Conservation (phyloP, 2,888 invertebrate species). For the Chrysina gloriosa region DNA sequence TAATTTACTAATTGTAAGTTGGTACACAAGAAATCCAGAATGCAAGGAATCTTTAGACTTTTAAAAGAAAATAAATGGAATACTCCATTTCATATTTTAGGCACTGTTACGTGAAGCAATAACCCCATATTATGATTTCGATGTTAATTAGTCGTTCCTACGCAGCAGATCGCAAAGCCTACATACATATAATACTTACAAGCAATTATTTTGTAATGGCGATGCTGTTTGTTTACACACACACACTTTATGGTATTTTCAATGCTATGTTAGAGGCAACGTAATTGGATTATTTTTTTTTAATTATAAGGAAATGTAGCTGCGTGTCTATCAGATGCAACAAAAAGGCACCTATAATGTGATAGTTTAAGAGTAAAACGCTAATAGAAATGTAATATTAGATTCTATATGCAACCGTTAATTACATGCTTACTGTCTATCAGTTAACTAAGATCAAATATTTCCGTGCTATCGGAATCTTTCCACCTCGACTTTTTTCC, state of each 20-base stretch:
- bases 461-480: too few species aligned
- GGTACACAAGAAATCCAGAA: too few species aligned
- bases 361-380: slow-evolving; percentile 10
- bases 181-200: slow-evolving; percentile 3
- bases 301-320: slow-evolving; percentile 9
- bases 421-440: background rate
- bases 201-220: slow-evolving; percentile 13
- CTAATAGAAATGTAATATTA: slow-evolving; percentile 4
- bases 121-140: background rate
- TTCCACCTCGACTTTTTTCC: too few species aligned
- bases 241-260: slow-evolving; percentile 4
- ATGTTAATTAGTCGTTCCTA: background rate
- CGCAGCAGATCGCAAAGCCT: background rate
- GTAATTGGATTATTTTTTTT: slow-evolving; percentile 5
- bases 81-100: too few species aligned
- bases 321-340: background rate
- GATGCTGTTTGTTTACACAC: background rate
- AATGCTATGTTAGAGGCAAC: slow-evolving; percentile 4
- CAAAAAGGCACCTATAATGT: background rate
- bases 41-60: too few species aligned
- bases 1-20: too few species aligned
- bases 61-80: too few species aligned
- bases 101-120: background rate
- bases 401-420: background rate
- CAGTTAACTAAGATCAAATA: too few species aligned